Evolutionary conservation across 1,140 invertebrate genomes (phyloP).

Genomic region (Cotesia glomerata): DNA sequence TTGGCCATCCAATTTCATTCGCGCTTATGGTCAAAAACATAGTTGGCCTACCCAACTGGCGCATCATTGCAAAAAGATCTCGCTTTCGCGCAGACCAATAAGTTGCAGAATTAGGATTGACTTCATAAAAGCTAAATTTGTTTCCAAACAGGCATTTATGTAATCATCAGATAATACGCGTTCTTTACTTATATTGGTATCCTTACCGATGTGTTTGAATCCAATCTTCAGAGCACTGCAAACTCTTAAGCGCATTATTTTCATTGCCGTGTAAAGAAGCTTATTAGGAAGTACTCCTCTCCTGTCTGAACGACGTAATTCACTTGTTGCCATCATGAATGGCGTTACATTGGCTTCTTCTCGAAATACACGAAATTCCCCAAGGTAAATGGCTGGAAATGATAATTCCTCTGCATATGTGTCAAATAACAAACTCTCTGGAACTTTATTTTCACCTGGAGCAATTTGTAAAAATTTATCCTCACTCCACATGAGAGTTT

Average conservation of each 20-base stretch:
- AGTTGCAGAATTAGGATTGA: constrained; percentile 29
- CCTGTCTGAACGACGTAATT: constrained; percentile 32
- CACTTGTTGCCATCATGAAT: constrained; percentile 36
- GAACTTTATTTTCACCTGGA: too few species aligned
- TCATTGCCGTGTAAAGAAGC: constrained; percentile 35
- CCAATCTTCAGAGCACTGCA: constrained; percentile 26
- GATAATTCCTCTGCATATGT: too few species aligned
- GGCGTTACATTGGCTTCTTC: constrained; percentile 33
- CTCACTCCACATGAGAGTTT: too few species aligned
- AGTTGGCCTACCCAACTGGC: too few species aligned
- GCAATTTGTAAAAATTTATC: too few species aligned
- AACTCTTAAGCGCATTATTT: constrained; percentile 31
- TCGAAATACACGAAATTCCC: constrained; percentile 28
- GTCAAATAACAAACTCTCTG: too few species aligned
- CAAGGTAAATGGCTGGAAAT: too few species aligned
- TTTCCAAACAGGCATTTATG: constrained; percentile 31
- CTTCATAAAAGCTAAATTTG: constrained; percentile 31
- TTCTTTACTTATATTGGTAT: constrained; percentile 24
- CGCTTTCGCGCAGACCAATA: too few species aligned
- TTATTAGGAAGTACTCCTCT: background rate
- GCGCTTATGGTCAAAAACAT: constrained; percentile 44
- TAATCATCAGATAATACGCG: constrained; percentile 14
- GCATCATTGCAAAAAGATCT: too few species aligned
- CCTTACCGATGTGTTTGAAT: constrained; percentile 37
- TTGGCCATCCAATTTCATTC: constrained; percentile 48